Conservation (phyloP, 2,888 invertebrate genomes). For the Arge pagana region DNA sequence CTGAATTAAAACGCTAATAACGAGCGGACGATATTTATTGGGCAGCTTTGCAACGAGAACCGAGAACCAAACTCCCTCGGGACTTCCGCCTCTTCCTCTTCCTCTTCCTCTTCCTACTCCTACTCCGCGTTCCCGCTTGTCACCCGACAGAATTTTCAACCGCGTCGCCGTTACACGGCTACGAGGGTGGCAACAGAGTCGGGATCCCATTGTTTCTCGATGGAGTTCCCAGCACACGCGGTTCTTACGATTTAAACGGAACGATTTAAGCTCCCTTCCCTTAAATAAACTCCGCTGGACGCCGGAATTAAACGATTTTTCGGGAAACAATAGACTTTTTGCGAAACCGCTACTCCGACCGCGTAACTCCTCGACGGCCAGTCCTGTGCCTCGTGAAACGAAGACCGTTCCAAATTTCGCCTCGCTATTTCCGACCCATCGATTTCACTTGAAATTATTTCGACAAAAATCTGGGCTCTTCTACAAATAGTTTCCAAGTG, state of each 20-base stretch:
- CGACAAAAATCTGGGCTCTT: no score
- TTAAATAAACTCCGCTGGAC: constrained; percentile 27
- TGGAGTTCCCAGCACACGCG: constrained; percentile 44
- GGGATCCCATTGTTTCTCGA: constrained; percentile 45
- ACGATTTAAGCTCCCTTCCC: constrained; percentile 43
- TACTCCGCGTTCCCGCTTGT: constrained; percentile 31
- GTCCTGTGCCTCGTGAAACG: no score
- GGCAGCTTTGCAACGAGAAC: constrained; percentile 42
- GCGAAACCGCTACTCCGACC: no score
- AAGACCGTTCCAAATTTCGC: no score
- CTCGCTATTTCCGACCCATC: no score
- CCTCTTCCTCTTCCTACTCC: neutral
- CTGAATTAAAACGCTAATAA: constrained; percentile 57
- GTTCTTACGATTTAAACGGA: constrained; percentile 46
- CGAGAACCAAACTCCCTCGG: constrained; percentile 27
- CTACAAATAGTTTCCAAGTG: no score
- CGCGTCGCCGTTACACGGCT: constrained; percentile 25
- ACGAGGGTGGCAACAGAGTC: neutral
- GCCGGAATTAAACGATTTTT: constrained; percentile 35
- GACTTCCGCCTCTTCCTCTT: constrained; percentile 12
- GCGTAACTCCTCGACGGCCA: no score
- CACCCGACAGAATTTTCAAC: constrained; percentile 20
- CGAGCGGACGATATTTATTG: constrained; percentile 54
- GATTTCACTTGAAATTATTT: no score
- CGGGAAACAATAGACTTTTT: constrained; percentile 27